Percentiles rank a stretch among this genome's conserved stretches.
These are phyloP conservation scores for Alligator sinensis DNA, from an alignment of 2,113 vertebrate genomes.

Conservation along the genomic window DNA sequence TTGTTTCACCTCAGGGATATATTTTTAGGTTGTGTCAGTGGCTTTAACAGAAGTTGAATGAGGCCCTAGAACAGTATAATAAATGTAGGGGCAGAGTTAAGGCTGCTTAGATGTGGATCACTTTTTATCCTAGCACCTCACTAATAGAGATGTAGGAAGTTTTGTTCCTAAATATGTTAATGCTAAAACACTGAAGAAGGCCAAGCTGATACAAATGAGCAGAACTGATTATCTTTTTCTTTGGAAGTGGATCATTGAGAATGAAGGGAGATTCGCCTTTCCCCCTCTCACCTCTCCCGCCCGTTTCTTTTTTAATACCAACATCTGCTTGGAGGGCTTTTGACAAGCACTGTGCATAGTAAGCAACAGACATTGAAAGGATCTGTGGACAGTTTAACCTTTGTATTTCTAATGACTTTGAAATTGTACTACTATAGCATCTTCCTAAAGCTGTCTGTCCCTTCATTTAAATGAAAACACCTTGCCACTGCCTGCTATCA, in stretches of 20 bases:
- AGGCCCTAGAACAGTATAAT: neutral
- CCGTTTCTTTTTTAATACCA: neutral
- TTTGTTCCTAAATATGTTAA: neutral
- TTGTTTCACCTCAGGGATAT: neutral
- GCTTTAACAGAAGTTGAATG: neutral
- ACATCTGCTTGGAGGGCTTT: neutral
- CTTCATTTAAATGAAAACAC: neutral
- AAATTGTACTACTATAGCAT: neutral
- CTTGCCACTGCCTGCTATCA: neutral
- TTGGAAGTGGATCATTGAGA: neutral
- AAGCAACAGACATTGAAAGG: neutral
- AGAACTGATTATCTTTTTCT: neutral
- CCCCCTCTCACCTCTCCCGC: neutral
- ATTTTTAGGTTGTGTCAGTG: neutral
- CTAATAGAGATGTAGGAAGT: neutral
- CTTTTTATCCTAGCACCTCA: neutral
- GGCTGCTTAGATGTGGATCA: rapidly evolving
- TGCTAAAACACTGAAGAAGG: neutral
- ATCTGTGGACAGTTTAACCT: neutral
- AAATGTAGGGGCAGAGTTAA: neutral
- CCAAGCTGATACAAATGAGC: neutral
- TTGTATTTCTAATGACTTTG: neutral
- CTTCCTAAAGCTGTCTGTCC: neutral
- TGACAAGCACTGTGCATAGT: neutral
- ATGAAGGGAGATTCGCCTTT: neutral